A percentile compares a stretch with the other conserved stretches of the same genome.
Evolutionary conservation across 2,888 invertebrate genomes (phyloP).

Genomic region (Pediacus dermestoides): DNA sequence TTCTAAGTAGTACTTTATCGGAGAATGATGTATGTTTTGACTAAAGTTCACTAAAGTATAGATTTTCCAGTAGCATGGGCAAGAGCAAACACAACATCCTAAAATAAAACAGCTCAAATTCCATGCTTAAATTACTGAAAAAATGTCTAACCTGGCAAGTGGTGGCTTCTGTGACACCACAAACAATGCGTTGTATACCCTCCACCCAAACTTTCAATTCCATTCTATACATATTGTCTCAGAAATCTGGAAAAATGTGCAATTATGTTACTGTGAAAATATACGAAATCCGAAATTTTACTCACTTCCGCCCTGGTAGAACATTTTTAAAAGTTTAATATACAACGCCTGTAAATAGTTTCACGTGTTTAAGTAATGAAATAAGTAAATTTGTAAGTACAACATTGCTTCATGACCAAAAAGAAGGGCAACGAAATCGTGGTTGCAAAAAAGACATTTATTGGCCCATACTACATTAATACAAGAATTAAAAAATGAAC

Average conservation of each 20-base stretch:
- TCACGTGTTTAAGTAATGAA: slow-evolving; percentile 1
- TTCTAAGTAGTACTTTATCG: no score
- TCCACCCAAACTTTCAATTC: slow-evolving; percentile 99
- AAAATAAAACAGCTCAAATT: slow-evolving; percentile 38
- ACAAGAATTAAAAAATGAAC: slow-evolving; percentile 6
- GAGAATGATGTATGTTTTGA: no score
- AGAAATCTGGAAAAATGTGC: no score
- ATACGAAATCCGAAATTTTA: no score
- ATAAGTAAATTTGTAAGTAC: not conserved
- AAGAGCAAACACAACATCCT: slow-evolving; percentile 97
- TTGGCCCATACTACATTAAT: no score
- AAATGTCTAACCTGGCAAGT: slow-evolving; percentile 80
- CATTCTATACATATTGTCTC: slow-evolving; percentile 69
- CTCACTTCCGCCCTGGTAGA: no score
- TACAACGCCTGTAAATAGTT: not conserved
- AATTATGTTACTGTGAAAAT: no score
- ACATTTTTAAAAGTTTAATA: no score
- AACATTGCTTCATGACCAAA: not conserved
- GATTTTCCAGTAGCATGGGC: slow-evolving; percentile 98
- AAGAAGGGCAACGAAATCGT: no score
- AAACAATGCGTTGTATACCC: slow-evolving; percentile 96
- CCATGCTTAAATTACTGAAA: no score
- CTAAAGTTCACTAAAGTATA: no score
- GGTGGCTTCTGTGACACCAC: slow-evolving; percentile 93
- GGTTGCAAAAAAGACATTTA: no score